These are phyloP conservation scores for Leptinotarsa rubiginosa DNA, from an alignment of 2,888 invertebrate species.

Conservation along the genomic window DNA sequence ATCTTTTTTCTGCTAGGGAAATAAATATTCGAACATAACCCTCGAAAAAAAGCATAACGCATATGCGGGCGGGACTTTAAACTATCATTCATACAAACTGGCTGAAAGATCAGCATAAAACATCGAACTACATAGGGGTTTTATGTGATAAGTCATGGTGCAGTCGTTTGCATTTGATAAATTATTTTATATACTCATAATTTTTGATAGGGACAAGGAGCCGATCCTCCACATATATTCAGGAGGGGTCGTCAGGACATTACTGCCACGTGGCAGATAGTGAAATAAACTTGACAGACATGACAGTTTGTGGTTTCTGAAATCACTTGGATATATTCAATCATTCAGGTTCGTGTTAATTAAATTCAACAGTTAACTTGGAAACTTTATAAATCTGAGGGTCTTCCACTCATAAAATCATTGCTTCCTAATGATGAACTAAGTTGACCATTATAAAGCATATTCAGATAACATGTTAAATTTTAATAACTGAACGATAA, in stretches of 20 bases:
- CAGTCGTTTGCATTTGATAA: neutral
- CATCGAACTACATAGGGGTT: neutral
- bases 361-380: too few relatives aligned
- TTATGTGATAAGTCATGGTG: conserved; percentile 6
- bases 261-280: neutral
- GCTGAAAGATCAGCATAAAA: neutral
- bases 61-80: conserved; percentile 6
- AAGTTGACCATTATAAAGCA: too few relatives aligned
- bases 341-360: too few relatives aligned
- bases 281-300: too few relatives aligned
- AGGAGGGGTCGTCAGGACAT: neutral
- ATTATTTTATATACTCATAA: neutral
- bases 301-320: too few relatives aligned
- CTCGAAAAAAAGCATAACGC: neutral
- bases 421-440: too few relatives aligned
- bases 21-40: neutral
- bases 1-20: neutral
- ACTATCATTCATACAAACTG: conserved; percentile 19
- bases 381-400: too few relatives aligned
- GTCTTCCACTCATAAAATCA: too few relatives aligned
- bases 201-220: neutral
- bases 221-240: neutral
- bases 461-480: too few relatives aligned
- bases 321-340: too few relatives aligned
- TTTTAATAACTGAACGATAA: too few relatives aligned